Conservation (phyloP, 2,888 invertebrate genomes). For the Laothoe populi region DNA sequence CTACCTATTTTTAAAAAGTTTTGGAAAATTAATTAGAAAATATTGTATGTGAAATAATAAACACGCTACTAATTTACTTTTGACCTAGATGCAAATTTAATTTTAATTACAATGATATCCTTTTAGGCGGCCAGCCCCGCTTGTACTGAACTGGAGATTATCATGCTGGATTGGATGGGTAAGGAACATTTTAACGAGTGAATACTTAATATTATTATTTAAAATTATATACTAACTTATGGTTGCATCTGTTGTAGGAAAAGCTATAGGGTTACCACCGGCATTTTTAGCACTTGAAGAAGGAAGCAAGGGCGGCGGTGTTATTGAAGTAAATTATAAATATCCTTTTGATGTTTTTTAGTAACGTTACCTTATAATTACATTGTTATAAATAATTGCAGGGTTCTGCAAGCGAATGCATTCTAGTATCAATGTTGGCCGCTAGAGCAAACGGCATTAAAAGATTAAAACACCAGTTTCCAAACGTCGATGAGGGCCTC, state of each 20-base stretch:
- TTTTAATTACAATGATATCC: constrained; percentile 25
- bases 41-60: too few species aligned
- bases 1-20: too few species aligned
- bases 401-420: constrained; percentile 98
- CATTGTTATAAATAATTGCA: constrained; percentile 60
- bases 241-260: constrained; percentile 80
- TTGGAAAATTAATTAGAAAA: too few species aligned
- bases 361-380: background rate
- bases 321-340: constrained; percentile 90
- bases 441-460: constrained; percentile 96
- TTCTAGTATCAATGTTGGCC: constrained; percentile 95
- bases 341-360: constrained; percentile 4
- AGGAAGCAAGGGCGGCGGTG: constrained; percentile 96
- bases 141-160: constrained; percentile 97
- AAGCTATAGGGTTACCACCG: constrained; percentile 96
- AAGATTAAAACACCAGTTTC: constrained; percentile 92
- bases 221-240: background rate
- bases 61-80: too few species aligned
- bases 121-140: constrained; percentile 98
- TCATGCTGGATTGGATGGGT: constrained; percentile 98
- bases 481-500: constrained; percentile 95
- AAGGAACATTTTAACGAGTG: constrained; percentile 51
- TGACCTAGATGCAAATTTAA: too few species aligned
- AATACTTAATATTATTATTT: background rate
- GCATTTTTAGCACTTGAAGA: constrained; percentile 93